Evolutionary conservation across 1,140 invertebrate genomes (phyloP).

Genomic region (Caenorhabditis brenneri): DNA sequence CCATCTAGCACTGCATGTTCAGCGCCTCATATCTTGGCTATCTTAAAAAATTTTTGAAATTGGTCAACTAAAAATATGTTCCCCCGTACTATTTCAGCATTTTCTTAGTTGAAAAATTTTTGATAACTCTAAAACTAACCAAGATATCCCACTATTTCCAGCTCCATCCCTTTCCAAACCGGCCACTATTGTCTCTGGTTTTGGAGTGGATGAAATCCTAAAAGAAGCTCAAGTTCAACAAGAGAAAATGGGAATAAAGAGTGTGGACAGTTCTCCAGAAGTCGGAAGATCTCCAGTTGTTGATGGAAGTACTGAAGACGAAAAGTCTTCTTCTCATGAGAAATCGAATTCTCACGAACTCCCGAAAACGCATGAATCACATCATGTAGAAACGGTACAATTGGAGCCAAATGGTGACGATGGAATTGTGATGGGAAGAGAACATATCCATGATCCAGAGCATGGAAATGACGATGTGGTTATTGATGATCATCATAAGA

Average conservation of each 20-base stretch:
- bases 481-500: background rate
- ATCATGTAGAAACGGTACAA: background rate
- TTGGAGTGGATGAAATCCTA: background rate
- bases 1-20: too few relatives aligned
- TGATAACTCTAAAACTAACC: too few relatives aligned
- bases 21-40: too few relatives aligned
- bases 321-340: background rate
- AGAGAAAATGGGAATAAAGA: background rate
- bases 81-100: too few relatives aligned
- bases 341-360: background rate
- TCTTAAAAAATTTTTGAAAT: too few relatives aligned
- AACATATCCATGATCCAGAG: slow-evolving; percentile 16
- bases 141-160: background rate
- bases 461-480: background rate
- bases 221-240: background rate
- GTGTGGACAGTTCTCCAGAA: background rate
- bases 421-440: background rate
- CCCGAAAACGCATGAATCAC: background rate
- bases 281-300: background rate
- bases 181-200: background rate
- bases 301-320: background rate
- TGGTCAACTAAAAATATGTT: too few relatives aligned
- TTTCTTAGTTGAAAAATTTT: too few relatives aligned
- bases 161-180: background rate
- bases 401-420: background rate